These are phyloP conservation scores for Lochmaea capreae DNA, from an alignment of 2,888 invertebrate species.

Conservation along the genomic window DNA sequence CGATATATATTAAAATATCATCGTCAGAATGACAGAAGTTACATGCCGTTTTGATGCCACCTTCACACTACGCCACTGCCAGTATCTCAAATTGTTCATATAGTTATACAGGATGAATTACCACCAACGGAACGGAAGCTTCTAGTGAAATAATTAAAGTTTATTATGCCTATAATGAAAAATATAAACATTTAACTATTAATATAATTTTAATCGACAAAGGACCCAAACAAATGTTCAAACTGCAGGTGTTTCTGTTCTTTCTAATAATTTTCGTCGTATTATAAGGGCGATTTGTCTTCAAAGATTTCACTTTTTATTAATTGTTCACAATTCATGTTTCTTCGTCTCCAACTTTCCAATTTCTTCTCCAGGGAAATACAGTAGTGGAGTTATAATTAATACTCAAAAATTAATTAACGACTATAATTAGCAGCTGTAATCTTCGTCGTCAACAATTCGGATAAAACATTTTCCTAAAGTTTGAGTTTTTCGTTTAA, in stretches of 20 bases:
- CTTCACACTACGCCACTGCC: no score
- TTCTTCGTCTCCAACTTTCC: slow-evolving; percentile 3
- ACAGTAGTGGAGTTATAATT: slow-evolving; percentile 8
- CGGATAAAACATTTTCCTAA: not conserved
- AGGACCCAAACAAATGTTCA: not conserved
- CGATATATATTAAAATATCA: no score
- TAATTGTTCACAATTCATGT: slow-evolving; percentile 3
- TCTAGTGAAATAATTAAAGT: not conserved
- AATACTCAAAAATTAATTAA: slow-evolving; percentile 3
- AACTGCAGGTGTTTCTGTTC: not conserved
- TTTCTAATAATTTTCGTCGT: not conserved
- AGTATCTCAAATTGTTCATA: no score
- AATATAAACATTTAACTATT: no score
- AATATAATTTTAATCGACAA: no score
- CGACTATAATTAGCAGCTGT: not conserved
- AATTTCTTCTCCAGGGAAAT: slow-evolving; percentile 4
- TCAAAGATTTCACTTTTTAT: slow-evolving; percentile 7
- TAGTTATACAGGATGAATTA: no score
- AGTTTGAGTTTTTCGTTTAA: no score
- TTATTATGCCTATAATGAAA: no score
- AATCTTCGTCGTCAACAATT: not conserved
- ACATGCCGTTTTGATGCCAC: no score
- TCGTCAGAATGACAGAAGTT: no score
- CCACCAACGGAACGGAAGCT: not conserved
- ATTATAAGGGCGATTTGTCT: not conserved